Evolutionary conservation across 2,888 invertebrate genomes (phyloP).

Genomic region (Folsomia candida): DNA sequence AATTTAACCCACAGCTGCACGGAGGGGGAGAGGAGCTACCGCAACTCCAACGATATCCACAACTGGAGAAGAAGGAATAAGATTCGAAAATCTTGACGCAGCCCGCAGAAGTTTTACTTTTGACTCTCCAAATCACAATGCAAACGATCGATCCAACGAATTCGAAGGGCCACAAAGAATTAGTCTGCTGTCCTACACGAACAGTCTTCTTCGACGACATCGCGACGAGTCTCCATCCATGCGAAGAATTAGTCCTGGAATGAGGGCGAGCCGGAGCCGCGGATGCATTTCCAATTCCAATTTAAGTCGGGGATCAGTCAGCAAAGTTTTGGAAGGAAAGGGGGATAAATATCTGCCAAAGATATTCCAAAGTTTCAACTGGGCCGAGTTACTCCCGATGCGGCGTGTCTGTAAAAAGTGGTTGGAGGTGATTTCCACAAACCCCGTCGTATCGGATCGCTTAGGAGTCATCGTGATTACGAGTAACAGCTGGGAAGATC

Average conservation of each 20-base stretch:
- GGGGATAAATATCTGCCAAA: conserved; percentile 39
- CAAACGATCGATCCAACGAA: background rate
- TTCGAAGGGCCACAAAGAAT: background rate
- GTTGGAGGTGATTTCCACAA: conserved; percentile 40
- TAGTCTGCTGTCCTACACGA: background rate
- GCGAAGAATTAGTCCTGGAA: background rate
- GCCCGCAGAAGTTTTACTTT: background rate
- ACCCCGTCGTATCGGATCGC: conserved; percentile 17
- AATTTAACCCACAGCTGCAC: background rate
- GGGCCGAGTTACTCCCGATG: conserved; percentile 43
- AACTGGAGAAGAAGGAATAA: background rate
- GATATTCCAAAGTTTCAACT: conserved; percentile 40
- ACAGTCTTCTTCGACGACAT: background rate
- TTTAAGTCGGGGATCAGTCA: conserved; percentile 3
- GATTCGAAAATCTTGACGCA: no score
- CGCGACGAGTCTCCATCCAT: background rate
- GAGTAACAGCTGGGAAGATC: conserved; percentile 22
- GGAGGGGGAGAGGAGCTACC: background rate
- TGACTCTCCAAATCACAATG: background rate
- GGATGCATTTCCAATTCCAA: background rate
- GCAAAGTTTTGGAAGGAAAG: conserved; percentile 19
- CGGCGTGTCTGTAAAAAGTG: conserved; percentile 44
- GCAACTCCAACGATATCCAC: background rate
- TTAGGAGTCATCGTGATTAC: conserved; percentile 36
- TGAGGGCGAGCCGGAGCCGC: background rate